Evolutionary conservation across 1,140 invertebrate species (phyloP), one percentile per base, ranked within the genome.

Genomic region (Megathymus violae): DNA sequence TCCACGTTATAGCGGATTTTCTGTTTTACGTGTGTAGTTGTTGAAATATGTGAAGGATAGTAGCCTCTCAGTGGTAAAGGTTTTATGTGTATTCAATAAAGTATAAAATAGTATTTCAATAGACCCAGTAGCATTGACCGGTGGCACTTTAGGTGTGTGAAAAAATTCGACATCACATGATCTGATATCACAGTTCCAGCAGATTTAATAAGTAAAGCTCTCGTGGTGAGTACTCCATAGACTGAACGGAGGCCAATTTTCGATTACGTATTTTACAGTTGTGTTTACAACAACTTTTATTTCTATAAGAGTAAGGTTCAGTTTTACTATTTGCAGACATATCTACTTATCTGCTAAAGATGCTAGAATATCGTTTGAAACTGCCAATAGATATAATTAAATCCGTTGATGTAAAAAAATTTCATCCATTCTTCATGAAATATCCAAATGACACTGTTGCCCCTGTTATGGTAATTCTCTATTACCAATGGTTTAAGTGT

Each of bases 241-340:
- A 52, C 50, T 52, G 50, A 52, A 25, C 50, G 19, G 36, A 41
- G 36, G 50, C 36, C 50, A 52, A 52, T 52, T 51, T 52, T 56
- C 38, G 52, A 44, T 43, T 56, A 3, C 22, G 27, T 43, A 27
- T 56, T 43, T 54, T 56, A 44, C 0, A 43, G 40, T 43, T 56
- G 52, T 31, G 15, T 56, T 56, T 56, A 43, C 19, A 56, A 56
- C 38, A 16, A 40, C 10, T 15, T 31, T 52, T 22, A 31, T 56
- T 56, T 56, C 38, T 56, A 16, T 56, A 56, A 54, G 50, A 41
- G 41, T 41, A 27, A 56, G 1, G 19, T 43, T 31, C 36, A 15
- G 36, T 43, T 43, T 13, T 40, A 56, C 40, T 56, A 14, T 43
- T 43, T 43, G 27, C 7, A 31, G 27, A 31, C 27, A 31, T 7